These are phyloP conservation scores for Macrotis lagotis DNA, from an alignment of 2,113 vertebrate genomes.

Conservation along the genomic window DNA sequence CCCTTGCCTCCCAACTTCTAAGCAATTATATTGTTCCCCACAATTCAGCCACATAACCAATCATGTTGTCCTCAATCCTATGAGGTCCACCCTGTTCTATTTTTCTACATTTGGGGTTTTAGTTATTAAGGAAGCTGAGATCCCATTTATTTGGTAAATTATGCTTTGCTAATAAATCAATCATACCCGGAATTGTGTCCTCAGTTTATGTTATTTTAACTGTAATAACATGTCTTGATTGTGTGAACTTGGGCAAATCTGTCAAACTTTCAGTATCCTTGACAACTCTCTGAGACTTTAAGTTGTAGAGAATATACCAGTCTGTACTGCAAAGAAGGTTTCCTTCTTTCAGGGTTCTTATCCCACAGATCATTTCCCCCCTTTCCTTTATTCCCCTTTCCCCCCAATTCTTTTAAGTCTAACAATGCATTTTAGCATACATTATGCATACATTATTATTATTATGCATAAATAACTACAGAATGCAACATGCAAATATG, in stretches of 20 bases:
- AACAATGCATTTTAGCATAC: not conserved
- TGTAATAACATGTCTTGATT: not conserved
- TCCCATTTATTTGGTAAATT: not conserved
- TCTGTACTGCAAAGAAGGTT: too few species aligned
- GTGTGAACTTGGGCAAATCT: not conserved
- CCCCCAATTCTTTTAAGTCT: too few species aligned
- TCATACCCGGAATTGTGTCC: not conserved
- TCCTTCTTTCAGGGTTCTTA: too few species aligned
- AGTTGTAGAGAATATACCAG: too few species aligned
- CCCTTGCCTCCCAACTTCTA: not conserved
- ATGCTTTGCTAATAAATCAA: not conserved
- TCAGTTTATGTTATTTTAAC: not conserved
- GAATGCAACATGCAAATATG: not conserved
- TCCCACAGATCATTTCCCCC: too few species aligned
- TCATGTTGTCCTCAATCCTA: not conserved
- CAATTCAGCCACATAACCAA: not conserved
- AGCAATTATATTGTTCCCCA: too few species aligned
- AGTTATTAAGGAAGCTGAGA: not conserved
- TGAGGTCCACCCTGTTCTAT: not conserved
- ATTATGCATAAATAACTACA: not conserved
- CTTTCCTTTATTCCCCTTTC: too few species aligned
- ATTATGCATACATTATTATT: not conserved
- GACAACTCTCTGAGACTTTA: not conserved
- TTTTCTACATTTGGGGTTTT: not conserved
- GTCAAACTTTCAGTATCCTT: not conserved